Conservation (phyloP, 2,113 vertebrate species). For the Pseudorectes ferrugineus region DNA sequence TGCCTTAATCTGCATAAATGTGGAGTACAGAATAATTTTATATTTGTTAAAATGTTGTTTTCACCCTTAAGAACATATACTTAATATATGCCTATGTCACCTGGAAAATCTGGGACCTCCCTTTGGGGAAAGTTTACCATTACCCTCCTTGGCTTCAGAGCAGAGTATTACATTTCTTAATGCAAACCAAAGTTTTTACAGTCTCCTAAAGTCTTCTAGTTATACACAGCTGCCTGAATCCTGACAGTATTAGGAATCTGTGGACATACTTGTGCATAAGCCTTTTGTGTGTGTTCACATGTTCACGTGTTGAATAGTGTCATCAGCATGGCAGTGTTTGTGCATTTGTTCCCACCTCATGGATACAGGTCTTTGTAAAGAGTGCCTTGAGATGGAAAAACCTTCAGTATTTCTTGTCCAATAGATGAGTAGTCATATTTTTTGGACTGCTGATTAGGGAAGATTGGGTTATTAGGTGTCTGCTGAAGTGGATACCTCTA, state of each 20-base stretch:
- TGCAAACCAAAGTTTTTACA: not conserved
- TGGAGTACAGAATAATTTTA: not conserved
- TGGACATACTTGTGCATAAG: not conserved
- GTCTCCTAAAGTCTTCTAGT: not conserved
- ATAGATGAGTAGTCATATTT: fast-evolving
- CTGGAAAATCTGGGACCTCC: not conserved
- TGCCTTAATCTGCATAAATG: not conserved
- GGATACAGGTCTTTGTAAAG: not conserved
- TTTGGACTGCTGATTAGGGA: not conserved
- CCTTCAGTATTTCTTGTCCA: not conserved
- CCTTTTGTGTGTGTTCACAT: not conserved
- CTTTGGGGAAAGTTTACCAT: not conserved
- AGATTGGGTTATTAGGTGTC: not conserved
- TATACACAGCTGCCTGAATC: not conserved
- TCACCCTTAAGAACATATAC: not conserved
- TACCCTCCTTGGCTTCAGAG: not conserved
- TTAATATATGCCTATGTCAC: not conserved
- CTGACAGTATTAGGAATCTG: not conserved
- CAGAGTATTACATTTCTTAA: not conserved
- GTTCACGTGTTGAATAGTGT: not conserved
- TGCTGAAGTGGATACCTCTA: not conserved
- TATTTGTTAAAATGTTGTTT: not conserved
- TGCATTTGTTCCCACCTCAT: not conserved
- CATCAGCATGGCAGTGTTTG: not conserved
- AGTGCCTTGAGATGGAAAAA: not conserved